phyloP scores from a whole-genome alignment of 2,888 invertebrate genomes.

The Sabatieria punctata region DNA sequence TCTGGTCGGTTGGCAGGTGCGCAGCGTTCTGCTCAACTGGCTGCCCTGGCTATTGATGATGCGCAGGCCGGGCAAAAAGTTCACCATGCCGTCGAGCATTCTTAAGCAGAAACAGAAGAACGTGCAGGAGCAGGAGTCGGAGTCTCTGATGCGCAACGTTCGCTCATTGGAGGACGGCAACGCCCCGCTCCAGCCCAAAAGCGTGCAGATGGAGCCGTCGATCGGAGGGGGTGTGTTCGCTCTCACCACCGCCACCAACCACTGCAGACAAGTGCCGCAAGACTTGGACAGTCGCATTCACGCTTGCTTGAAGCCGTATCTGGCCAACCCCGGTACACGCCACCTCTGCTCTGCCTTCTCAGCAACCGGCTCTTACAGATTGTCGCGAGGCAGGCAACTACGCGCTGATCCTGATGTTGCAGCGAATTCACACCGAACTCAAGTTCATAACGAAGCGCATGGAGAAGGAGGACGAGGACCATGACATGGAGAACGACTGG shows the following conservation, averaged over 20 bases:
- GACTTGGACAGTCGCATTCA: no score
- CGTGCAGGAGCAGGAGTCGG: background rate
- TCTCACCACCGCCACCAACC: no score
- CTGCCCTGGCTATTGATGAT: constrained; percentile 28
- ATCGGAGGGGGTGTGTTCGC: no score
- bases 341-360: no score
- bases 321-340: no score
- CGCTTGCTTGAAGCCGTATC: no score
- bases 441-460: constrained; percentile 19
- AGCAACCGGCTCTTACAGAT: no score
- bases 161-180: background rate
- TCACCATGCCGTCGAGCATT: constrained; percentile 3
- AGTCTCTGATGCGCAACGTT: background rate
- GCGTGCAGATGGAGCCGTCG: no score
- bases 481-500: constrained; percentile 23
- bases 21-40: constrained; percentile 26
- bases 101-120: background rate
- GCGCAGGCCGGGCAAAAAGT: constrained; percentile 24
- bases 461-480: constrained; percentile 22
- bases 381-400: constrained; percentile 20
- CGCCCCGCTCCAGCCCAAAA: no score
- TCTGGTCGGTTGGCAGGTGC: constrained; percentile 5
- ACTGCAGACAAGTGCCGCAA: no score
- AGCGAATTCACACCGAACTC: constrained; percentile 26
- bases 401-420: constrained; percentile 22